Base-by-base conservation (phyloP, 2,888 invertebrate genomes). In the Agrochola litura region DNA sequence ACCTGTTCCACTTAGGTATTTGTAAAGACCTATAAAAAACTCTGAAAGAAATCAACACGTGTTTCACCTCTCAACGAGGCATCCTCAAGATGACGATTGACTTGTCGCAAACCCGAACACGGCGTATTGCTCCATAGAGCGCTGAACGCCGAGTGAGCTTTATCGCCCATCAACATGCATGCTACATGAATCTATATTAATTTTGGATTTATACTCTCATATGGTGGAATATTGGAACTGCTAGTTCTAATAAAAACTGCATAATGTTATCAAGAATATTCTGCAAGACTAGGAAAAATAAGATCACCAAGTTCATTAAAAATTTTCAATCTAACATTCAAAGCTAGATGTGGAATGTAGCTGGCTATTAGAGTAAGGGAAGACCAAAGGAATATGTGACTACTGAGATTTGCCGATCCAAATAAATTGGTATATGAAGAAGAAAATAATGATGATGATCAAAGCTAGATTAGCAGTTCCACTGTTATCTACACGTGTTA, bases 341-440 rank as follows among this genome's bases (percentile, higher is more conserved):
- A 46, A 66, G 12, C 2, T 19, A 30, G 12, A 43, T 12, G 43
- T 46, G 12, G 4, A 25, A 25, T 25, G 0, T 8, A 2, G 1
- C 1, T 12, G 19, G 43, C n/a, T n/a, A 19, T 12, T 25, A 19
- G 25, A 25, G 8, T 25, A 14, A 22, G 5, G 6, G 5, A 61
- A 10, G 19, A 30, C 12, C 5, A 49, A n/a, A 16, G n/a, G n/a
- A 68, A 54, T 6, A n/a, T 37, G 2, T 46, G n/a, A 16, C 65
- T 25, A 25, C 4, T 0, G 3, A 46, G 19, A 46, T 30, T 5
- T 5, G 12, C 2, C 0, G 9, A 22, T 3, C 0, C 16, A 10
- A 54, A 54, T n/a, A n/a, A 1, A 25, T 16, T 54, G 3, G 3
- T 6, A 54, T n/a, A 37, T 1, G 54, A 6, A 0, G 6, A n/a